phyloP scores from a whole-genome alignment of 92 coral and sea anemone genomes.

The Phenganax stokvisi region DNA sequence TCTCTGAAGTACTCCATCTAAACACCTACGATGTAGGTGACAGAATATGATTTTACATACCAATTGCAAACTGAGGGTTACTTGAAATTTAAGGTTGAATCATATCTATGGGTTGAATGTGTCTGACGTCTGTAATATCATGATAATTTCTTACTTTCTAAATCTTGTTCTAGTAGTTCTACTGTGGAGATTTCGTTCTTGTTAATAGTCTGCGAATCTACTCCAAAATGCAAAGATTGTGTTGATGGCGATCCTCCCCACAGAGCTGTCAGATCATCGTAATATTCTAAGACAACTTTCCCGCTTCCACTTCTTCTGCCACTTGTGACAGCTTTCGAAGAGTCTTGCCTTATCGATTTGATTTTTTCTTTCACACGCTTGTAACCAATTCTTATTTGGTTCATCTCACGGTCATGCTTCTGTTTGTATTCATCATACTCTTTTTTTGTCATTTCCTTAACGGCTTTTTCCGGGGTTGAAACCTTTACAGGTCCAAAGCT shows the following conservation, averaged over 20 bases:
- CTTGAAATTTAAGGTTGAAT: too few species aligned
- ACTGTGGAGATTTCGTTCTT: constrained; percentile 9
- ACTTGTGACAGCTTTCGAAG: constrained; percentile 22
- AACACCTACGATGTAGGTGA: too few species aligned
- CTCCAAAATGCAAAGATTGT: constrained; percentile 25
- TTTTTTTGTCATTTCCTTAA: neutral
- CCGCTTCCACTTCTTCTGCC: constrained; percentile 39
- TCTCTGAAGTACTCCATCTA: too few species aligned
- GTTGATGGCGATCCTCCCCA: constrained; percentile 42
- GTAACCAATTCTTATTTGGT: neutral
- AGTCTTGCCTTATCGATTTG: constrained; percentile 29
- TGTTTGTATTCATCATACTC: neutral
- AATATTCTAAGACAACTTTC: constrained; percentile 5
- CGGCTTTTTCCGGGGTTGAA: neutral
- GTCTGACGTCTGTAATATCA: too few species aligned
- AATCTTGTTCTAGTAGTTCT: constrained; percentile 4
- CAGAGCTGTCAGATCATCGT: constrained; percentile 19
- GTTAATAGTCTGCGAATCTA: constrained; percentile 6
- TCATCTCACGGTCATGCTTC: neutral
- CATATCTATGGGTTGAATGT: too few species aligned
- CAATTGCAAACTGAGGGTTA: too few species aligned
- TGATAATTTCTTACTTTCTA: neutral
- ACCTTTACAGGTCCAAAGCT: too few species aligned
- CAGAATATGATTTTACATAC: too few species aligned
- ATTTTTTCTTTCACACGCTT: constrained; percentile 38